phyloP scores from a whole-genome alignment of 1,140 invertebrate species.

The Teleogryllus occipitalis region DNA sequence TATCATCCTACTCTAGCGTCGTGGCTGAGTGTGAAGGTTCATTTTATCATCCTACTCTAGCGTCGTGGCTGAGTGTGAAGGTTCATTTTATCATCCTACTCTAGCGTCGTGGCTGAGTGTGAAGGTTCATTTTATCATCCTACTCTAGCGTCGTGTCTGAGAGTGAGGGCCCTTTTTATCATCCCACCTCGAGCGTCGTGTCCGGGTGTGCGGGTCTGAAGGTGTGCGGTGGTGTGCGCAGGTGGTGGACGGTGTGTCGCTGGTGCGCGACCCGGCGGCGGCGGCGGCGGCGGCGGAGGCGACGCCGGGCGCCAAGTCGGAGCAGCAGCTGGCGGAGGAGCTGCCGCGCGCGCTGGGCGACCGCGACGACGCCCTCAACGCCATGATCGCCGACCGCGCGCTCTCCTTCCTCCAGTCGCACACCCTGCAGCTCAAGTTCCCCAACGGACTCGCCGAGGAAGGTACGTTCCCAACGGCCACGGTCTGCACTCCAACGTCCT shows the following conservation, averaged over 20 bases:
- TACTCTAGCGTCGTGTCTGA: no score
- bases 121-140: no score
- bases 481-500: no score
- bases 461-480: constrained; percentile 46
- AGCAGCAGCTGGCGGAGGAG: constrained; percentile 41
- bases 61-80: no score
- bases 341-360: constrained; percentile 57
- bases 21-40: no score
- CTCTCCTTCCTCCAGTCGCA: constrained; percentile 66
- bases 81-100: no score
- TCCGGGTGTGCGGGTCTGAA: no score
- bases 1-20: no score
- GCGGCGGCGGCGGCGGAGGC: constrained; percentile 31
- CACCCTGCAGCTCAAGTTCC: constrained; percentile 68
- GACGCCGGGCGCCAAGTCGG: constrained; percentile 38
- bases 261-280: constrained; percentile 29
- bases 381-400: constrained; percentile 59
- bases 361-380: constrained; percentile 63
- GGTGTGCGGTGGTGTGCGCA: not conserved
- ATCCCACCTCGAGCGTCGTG: no score
- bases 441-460: constrained; percentile 68
- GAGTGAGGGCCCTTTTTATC: no score
- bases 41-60: no score
- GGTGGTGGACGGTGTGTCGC: not conserved
- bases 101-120: no score